Conservation (phyloP, 1,140 invertebrate genomes). For the Dendrolimus punctatus region DNA sequence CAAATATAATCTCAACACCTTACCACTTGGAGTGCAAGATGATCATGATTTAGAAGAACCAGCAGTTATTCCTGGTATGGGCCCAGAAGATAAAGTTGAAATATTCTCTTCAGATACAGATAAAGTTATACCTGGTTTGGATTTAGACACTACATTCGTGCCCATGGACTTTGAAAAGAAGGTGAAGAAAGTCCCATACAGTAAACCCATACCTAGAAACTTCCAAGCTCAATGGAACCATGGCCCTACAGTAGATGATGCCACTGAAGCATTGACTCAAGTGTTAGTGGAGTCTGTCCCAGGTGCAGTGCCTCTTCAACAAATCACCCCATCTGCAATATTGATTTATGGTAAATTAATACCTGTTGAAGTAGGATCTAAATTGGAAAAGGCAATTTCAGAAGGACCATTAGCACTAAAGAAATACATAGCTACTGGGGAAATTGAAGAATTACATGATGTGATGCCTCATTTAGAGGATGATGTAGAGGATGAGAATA, state of each 20-base stretch:
- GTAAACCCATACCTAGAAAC: constrained; percentile 95
- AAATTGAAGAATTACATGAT: constrained; percentile 84
- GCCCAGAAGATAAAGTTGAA: constrained; percentile 92
- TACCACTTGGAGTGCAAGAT: constrained; percentile 80
- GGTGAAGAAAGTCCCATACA: constrained; percentile 91
- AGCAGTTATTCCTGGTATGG: constrained; percentile 93
- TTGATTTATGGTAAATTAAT: constrained; percentile 86
- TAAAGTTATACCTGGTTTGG: constrained; percentile 88
- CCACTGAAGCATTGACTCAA: constrained; percentile 78
- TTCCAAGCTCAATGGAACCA: constrained; percentile 98
- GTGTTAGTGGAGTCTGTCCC: constrained; percentile 79
- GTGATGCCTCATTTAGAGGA: constrained; percentile 78
- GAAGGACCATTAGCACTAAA: constrained; percentile 84
- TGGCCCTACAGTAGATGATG: constrained; percentile 71
- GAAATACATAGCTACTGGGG: constrained; percentile 82
- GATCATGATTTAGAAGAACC: constrained; percentile 79
- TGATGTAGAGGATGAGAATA: constrained; percentile 72
- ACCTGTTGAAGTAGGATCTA: constrained; percentile 81
- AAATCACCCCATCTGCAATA: constrained; percentile 83
- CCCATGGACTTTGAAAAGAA: constrained; percentile 78
- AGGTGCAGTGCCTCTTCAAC: constrained; percentile 78
- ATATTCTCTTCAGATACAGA: constrained; percentile 72
- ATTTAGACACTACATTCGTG: constrained; percentile 81
- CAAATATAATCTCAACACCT: constrained; percentile 96
- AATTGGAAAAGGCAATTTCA: constrained; percentile 80